phyloP scores from a whole-genome alignment of 2,888 invertebrate genomes.

The Sericinus montela region DNA sequence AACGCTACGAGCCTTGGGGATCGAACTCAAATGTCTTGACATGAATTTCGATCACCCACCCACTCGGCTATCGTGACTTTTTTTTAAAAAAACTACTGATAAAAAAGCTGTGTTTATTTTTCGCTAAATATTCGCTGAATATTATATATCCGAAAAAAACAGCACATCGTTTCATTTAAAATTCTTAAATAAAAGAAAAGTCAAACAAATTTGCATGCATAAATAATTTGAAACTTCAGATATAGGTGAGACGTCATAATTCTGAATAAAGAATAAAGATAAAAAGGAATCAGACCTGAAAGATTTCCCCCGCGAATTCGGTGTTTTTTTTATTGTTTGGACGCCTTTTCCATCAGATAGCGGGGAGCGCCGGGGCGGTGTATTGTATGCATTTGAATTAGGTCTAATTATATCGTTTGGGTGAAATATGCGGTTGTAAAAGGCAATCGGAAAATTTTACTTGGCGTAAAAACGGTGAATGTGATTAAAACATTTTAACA shows the following conservation, averaged over 20 bases:
- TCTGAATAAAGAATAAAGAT: conserved; percentile 39
- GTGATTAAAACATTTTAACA: too few species aligned
- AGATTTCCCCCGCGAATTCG: conserved; percentile 60
- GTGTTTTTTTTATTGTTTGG: conserved; percentile 57
- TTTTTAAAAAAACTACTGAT: too few species aligned
- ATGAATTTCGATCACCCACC: too few species aligned
- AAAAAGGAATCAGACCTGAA: conserved; percentile 41
- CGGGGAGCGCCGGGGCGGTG: conserved; percentile 32
- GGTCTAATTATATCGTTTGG: conserved; percentile 11
- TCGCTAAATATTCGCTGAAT: too few species aligned
- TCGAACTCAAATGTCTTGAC: too few species aligned
- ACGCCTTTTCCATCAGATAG: conserved; percentile 51
- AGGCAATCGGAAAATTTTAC: conserved; percentile 1
- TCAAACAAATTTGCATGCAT: conserved; percentile 20
- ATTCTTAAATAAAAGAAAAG: too few species aligned
- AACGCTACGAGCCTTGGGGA: too few species aligned
- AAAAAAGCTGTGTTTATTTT: too few species aligned
- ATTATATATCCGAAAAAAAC: too few species aligned
- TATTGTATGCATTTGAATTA: conserved; percentile 28
- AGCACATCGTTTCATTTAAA: too few species aligned
- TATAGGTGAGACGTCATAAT: conserved; percentile 27
- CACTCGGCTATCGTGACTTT: too few species aligned
- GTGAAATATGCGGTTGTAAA: conserved; percentile 3
- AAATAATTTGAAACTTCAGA: conserved; percentile 17
- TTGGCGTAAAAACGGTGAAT: too few species aligned